phyloP scores from a whole-genome alignment of 2,888 invertebrate genomes.

The Terebella lapidaria region DNA sequence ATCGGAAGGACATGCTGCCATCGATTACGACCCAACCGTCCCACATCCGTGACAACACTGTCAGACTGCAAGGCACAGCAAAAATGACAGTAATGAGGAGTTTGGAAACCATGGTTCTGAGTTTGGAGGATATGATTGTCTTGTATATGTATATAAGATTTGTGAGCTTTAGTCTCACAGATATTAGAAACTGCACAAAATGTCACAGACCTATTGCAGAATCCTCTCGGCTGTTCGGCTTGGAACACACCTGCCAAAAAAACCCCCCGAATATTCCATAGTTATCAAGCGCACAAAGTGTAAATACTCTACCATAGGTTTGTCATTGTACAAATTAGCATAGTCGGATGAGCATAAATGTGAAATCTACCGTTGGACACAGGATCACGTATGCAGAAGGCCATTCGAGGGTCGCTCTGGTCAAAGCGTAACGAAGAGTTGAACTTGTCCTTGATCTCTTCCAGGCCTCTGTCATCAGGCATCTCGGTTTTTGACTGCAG shows the following conservation, averaged over 20 bases:
- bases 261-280: too few relatives aligned
- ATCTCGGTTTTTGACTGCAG: too few relatives aligned
- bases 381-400: conserved; percentile 89
- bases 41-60: conserved; percentile 81
- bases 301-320: too few relatives aligned
- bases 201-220: conserved; percentile 62
- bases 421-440: conserved; percentile 58
- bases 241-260: conserved; percentile 47
- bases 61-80: conserved; percentile 58
- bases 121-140: too few relatives aligned
- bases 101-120: too few relatives aligned
- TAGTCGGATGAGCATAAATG: too few relatives aligned
- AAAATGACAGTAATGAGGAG: conserved; percentile 24
- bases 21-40: conserved; percentile 91
- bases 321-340: too few relatives aligned
- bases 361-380: conserved; percentile 79
- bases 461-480: background rate
- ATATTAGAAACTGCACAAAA: too few relatives aligned
- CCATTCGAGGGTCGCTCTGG: conserved; percentile 66
- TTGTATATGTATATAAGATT: too few relatives aligned
- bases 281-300: too few relatives aligned
- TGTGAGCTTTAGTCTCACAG: too few relatives aligned
- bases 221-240: conserved; percentile 64
- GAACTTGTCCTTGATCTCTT: conserved; percentile 53
- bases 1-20: conserved; percentile 86